phyloP scores from a whole-genome alignment of 2,797 vertebrate species.

The Chromis chromis region DNA sequence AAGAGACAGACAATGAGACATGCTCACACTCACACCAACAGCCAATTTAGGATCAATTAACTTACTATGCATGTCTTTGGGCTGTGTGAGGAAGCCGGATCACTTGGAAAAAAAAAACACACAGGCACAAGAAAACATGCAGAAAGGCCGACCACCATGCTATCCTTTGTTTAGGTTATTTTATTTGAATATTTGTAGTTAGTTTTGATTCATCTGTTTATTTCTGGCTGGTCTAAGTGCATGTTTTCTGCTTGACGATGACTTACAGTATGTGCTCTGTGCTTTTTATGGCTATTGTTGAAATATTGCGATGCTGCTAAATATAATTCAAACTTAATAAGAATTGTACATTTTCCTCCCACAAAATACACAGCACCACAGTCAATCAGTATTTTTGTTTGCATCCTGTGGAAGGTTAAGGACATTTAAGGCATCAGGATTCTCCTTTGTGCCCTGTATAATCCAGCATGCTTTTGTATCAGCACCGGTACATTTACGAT shows the following conservation, averaged over 20 bases:
- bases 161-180: too few relatives aligned
- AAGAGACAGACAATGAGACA: too few relatives aligned
- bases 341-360: not conserved
- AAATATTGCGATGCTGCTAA: not conserved
- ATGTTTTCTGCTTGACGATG: not conserved
- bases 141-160: too few relatives aligned
- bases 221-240: not conserved
- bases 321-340: not conserved
- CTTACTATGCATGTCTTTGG: too few relatives aligned
- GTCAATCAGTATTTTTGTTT: conserved; percentile 2
- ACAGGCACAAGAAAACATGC: too few relatives aligned
- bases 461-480: conserved; percentile 24
- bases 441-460: conserved; percentile 30
- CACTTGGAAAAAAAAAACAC: too few relatives aligned
- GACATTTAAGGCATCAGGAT: conserved; percentile 1
- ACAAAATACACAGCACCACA: not conserved
- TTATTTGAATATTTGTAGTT: not conserved
- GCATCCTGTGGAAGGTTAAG: not conserved
- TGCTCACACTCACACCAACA: too few relatives aligned
- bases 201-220: not conserved
- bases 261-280: not conserved
- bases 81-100: too few relatives aligned
- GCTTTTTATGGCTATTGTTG: not conserved
- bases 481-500: conserved; percentile 23
- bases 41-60: too few relatives aligned